Conservation (phyloP, 2,888 invertebrate genomes). For the Pristionchus entomophagus region DNA sequence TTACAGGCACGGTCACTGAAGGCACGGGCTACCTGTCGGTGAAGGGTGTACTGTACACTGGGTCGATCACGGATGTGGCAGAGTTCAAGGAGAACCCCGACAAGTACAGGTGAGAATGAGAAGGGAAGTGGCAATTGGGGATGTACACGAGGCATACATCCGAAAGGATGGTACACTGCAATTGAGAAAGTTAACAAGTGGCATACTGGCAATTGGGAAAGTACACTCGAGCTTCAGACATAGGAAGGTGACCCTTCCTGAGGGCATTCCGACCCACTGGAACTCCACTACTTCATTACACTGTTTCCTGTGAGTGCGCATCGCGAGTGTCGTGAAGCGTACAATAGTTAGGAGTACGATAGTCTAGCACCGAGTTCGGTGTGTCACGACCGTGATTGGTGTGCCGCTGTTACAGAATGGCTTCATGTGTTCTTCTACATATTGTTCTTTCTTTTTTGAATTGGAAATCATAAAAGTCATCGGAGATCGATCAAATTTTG, state of each 20-base stretch:
- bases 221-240: not conserved
- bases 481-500: too few species aligned
- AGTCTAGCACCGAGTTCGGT: not conserved
- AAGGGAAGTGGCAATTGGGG: not conserved
- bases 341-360: not conserved
- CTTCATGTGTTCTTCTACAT: not conserved
- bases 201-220: too few species aligned
- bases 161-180: not conserved
- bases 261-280: constrained; percentile 7
- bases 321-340: not conserved
- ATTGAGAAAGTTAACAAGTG: too few species aligned
- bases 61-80: constrained; percentile 87
- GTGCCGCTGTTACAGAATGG: constrained; percentile 14
- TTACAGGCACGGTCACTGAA: constrained; percentile 55
- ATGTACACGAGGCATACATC: not conserved
- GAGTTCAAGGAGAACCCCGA: constrained; percentile 83
- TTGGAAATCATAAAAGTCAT: too few species aligned
- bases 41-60: constrained; percentile 90
- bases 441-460: not conserved
- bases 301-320: constrained; percentile 30
- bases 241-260: not conserved
- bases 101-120: constrained; percentile 55
- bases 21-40: constrained; percentile 72
- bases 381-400: constrained; percentile 17
- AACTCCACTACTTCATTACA: constrained; percentile 13